Evolutionary conservation across 2,797 vertebrate genomes (phyloP), one percentile per base, ranked within the genome.

Genomic region (Malacoctenus gilli): DNA sequence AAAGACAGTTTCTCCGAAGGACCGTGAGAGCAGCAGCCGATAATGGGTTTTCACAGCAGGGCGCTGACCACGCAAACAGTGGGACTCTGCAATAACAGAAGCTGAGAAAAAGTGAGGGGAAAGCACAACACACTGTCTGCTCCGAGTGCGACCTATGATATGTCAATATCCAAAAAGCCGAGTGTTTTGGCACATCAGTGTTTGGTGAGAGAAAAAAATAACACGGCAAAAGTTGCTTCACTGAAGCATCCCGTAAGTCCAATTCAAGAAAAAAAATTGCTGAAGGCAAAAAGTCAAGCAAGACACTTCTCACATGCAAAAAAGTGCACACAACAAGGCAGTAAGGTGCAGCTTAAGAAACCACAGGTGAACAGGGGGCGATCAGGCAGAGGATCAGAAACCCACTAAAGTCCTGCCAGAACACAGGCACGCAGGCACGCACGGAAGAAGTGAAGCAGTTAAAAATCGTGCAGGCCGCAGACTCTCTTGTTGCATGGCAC

Each of bases 271-370:
- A 39, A 54, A 42, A 64, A 38, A 38, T 54, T 68, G 72, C 37
- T 81, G 85, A 72, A 78, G 79, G 74, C 66, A 13, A 72, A n/a
- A 70, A 43, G 47, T 76, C 62, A 72, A 77, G 64, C 64, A 40
- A 55, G 65, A 49, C 32, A 53, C 13, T 68, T 40, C 41, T 56
- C 34, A 77, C 79, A 87, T 89, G 79, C 84, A 80, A 77, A 51
- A n/a, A 59, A 56, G 22, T 60, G 78, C 54, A 59, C 20, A 34
- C 68, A n/a, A n/a, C n/a, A n/a, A n/a, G 72, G 63, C 52, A 77
- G 65, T 78, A 82, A 87, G 77, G 82, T 55, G 21, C 48, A 43
- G 59, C 56, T 80, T 57, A 53, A 59, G 58, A 73, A 67, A 72
- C 22, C 23, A 22, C 77, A 75, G 56, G 66, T 50, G 44, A 78